Base-by-base conservation (phyloP, 1,140 invertebrate species). In the Drosophila bipectinata region DNA sequence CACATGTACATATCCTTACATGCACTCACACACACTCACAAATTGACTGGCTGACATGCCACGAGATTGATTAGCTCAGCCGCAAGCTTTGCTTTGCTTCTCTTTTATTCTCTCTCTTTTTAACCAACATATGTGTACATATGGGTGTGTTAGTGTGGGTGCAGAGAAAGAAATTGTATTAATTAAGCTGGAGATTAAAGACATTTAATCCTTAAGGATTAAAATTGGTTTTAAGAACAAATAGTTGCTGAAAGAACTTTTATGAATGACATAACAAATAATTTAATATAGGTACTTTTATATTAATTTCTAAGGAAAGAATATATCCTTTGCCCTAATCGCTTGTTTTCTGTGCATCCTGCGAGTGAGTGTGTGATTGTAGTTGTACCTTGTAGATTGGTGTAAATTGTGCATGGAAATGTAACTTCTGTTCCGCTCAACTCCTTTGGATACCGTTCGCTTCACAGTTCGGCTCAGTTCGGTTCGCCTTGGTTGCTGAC, bases 361-460 rank as follows among this genome's bases (percentile, higher is more conserved):
- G 9, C 7, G 51, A 61, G 30, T 54, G 51, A 61, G 30, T 54
- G 53, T 10, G 48, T 15, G 24, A 54, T 45, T 68, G 51, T 53
- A 63, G 66, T 67, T 74, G 68, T 66, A 52, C 57, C 69, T 68
- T 74, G 82, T 81, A 76, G 81, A 87, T 81, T 87, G 82, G 84
- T 87, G 83, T 83, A 87, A 87, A 87, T 87, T 87, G 83, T 87
- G 83, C 83, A 87, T 87, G 83, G 83, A 87, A 87, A 87, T 87
- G 83, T 83, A 88, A 83, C 83, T 88, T 83, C 83, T 87, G 83
- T 76, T 75, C 41, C 24, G 72, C 28, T 18, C 30, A 61, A 74
- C 52, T 72, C 28, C 48, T 47, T 47, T 32, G 55, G 37, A 24
- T 59, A 48, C 64, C 26, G 58, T 64, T 64, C 51, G 41, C 51